phyloP scores from a whole-genome alignment of 2,888 invertebrate species.

The Saturnia pavonia region DNA sequence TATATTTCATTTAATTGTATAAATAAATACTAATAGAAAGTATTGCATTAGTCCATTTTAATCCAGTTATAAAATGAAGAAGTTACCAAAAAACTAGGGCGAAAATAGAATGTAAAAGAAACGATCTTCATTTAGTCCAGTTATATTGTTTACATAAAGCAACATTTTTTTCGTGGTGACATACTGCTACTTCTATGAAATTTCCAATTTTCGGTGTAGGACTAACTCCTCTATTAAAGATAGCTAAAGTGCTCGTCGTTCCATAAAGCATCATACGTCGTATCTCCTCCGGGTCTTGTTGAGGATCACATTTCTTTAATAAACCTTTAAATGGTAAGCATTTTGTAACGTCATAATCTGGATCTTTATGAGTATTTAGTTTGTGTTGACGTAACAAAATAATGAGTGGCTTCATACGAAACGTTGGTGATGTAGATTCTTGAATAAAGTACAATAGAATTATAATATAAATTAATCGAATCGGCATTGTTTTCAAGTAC shows the following conservation, averaged over 20 bases:
- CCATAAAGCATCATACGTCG: not conserved
- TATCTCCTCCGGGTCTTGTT: not conserved
- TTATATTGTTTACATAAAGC: slow-evolving; percentile 1
- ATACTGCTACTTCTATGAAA: not conserved
- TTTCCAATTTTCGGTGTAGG: not conserved
- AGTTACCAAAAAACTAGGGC: not conserved
- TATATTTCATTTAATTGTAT: too few relatives aligned
- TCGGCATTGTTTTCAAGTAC: not conserved
- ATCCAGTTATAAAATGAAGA: not conserved
- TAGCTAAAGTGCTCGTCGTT: slow-evolving; percentile 9
- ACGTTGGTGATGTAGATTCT: not conserved
- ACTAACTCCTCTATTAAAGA: not conserved
- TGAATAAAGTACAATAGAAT: not conserved
- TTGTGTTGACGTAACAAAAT: not conserved
- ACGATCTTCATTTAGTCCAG: not conserved
- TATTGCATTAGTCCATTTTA: not conserved
- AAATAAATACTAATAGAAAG: not conserved
- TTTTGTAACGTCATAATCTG: not conserved
- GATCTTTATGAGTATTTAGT: not conserved
- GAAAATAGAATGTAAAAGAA: not conserved
- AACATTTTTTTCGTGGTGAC: not conserved
- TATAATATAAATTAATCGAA: not conserved
- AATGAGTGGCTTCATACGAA: not conserved
- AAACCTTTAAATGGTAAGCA: not conserved
- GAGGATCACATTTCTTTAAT: not conserved